Evolutionary conservation across 2,113 vertebrate species (phyloP).

Genomic region (Synchiropus splendidus): DNA sequence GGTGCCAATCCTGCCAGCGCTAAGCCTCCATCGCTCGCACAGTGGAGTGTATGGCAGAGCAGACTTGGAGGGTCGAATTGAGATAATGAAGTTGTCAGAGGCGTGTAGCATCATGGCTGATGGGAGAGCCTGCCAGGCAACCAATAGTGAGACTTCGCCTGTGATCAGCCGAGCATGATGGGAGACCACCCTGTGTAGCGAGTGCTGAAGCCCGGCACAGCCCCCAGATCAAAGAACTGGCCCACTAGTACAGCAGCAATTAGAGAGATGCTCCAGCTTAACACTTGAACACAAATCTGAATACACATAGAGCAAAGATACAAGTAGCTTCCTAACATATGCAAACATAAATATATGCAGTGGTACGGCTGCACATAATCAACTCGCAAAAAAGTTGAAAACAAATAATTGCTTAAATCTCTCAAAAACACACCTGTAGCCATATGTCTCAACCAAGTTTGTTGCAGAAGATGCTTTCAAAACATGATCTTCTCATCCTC

Average conservation of each 20-base stretch:
- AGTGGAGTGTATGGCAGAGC: constrained; percentile 22
- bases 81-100: constrained; percentile 96
- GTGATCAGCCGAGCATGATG: constrained; percentile 76
- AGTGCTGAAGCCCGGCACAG: constrained; percentile 48
- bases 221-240: constrained; percentile 75
- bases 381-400: too few species aligned
- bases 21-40: constrained; percentile 30
- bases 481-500: not conserved
- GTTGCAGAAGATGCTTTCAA: too few species aligned
- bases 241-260: constrained; percentile 66
- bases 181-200: constrained; percentile 86
- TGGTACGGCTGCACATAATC: too few species aligned
- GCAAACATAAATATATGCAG: too few species aligned
- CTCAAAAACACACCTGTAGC: too few species aligned
- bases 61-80: constrained; percentile 38
- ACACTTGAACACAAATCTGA: constrained; percentile 9
- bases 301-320: too few species aligned
- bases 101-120: constrained; percentile 71
- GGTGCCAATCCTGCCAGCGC: constrained; percentile 18
- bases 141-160: constrained; percentile 64
- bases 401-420: too few species aligned
- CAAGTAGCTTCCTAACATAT: too few species aligned
- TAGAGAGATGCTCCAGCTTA: constrained; percentile 43
- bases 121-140: constrained; percentile 76
- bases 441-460: too few species aligned